Conservation (phyloP, 1,140 invertebrate genomes). For the Aphaenogaster ashmeadi region DNA sequence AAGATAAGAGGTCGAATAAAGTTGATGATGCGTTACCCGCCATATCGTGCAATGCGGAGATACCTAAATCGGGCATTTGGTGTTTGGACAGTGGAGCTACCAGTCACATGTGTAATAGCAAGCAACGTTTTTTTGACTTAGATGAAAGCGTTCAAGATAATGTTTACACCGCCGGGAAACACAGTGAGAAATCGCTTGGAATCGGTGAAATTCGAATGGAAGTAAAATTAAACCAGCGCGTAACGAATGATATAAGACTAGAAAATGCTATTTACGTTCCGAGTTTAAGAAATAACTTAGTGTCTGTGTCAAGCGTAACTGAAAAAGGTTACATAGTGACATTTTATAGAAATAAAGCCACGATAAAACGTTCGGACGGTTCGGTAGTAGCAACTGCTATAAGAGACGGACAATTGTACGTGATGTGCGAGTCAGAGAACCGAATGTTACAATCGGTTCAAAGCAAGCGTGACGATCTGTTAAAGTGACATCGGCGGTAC, state of each 20-base stretch:
- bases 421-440: constrained; percentile 75
- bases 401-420: constrained; percentile 25
- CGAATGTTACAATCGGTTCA: constrained; percentile 75
- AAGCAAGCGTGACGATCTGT: neutral
- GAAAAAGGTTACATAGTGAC: constrained; percentile 46
- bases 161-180: constrained; percentile 10
- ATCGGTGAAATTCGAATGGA: neutral
- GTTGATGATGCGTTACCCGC: neutral
- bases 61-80: neutral
- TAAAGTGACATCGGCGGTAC: neutral
- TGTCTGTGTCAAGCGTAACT: constrained; percentile 39
- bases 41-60: neutral
- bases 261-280: constrained; percentile 55
- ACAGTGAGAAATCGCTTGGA: neutral
- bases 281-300: constrained; percentile 47
- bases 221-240: neutral
- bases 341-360: neutral
- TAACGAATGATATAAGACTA: neutral
- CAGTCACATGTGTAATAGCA: constrained; percentile 21
- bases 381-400: constrained; percentile 16
- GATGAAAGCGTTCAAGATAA: neutral
- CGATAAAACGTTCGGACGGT: neutral
- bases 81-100: constrained; percentile 25
- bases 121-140: neutral
- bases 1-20: neutral